Base-by-base conservation (phyloP, 1,140 invertebrate species). In the Drosophila sturtevanti region DNA sequence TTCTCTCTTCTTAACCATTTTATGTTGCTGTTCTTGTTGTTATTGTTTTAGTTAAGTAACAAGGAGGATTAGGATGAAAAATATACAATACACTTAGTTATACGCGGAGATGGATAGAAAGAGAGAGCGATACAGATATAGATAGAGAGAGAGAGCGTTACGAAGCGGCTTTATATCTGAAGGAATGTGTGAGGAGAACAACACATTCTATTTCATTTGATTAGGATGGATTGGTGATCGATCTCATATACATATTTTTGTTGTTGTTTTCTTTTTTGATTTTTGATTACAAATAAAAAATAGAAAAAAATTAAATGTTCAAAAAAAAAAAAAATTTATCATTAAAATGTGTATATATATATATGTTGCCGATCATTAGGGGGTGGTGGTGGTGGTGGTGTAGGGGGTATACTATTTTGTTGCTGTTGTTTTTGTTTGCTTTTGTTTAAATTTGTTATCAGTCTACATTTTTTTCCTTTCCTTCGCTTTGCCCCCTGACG, bases 401-500 rank as follows among this genome's bases (percentile, higher is more conserved):
- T n/a, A 24, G 34, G 18, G 37, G 10, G 14, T 52, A 12, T 67
- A n/a, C 44, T 14, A 59, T 59, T 44, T 74, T 69, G 11, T 55
- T 74, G 44, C 44, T 78, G 52, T 75, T 75, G 64, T 52, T 31
- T 31, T 31, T 31, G 27, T 31, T 31, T 41, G 31, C 48, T 61
- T 51, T 72, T 75, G 74, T 78, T 55, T 79, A 76, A 72, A 80
- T 89, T 68, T 79, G 66, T 85, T 68, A 79, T 89, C 84, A 89
- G 84, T 89, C 84, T 89, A 85, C 41, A 80, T 73, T 78, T 72
- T 64, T 67, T 72, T 72, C 68, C 78, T 75, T 78, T 81, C 79
- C 77, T 70, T 81, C 68, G 60, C 65, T 72, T 65, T 54, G 62
- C 62, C 56, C 59, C 24, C 52, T 52, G 34, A 38, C 37, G 24